These are phyloP conservation scores for Trachymyrmex septentrionalis DNA, from an alignment of 1,140 invertebrate genomes.

Conservation along the genomic window DNA sequence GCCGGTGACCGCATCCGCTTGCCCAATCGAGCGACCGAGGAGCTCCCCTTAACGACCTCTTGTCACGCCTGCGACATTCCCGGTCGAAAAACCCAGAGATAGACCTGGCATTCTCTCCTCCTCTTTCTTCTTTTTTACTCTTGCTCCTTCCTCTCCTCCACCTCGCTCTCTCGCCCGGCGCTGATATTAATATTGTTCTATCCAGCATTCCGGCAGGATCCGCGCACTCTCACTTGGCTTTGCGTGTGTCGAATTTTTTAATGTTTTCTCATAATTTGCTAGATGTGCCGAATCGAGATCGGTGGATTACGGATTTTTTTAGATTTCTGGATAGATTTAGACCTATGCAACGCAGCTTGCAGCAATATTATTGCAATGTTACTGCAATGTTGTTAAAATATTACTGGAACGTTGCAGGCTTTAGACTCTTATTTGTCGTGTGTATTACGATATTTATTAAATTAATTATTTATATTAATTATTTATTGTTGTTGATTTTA, in stretches of 20 bases:
- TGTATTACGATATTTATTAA: too few species aligned
- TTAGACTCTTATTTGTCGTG: too few species aligned
- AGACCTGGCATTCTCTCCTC: neutral
- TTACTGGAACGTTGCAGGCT: too few species aligned
- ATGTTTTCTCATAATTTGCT: constrained; percentile 60
- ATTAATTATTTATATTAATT: neutral
- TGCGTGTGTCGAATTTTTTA: constrained; percentile 47
- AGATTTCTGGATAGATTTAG: constrained; percentile 40
- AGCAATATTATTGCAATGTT: too few species aligned
- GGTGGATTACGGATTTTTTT: too few species aligned
- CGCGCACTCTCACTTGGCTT: constrained; percentile 1
- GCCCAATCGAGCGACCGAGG: constrained; percentile 74
- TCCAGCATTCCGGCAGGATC: constrained; percentile 68
- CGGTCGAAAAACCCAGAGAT: constrained; percentile 64
- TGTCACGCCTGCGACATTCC: constrained; percentile 81
- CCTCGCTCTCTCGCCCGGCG: constrained; percentile 34
- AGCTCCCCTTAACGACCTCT: constrained; percentile 76
- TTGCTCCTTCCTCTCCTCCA: neutral
- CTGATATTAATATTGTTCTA: constrained; percentile 74
- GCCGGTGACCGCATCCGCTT: constrained; percentile 82
- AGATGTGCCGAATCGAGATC: neutral
- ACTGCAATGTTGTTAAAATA: too few species aligned
- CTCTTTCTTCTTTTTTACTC: neutral
- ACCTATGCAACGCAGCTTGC: neutral
- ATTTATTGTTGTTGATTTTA: neutral